These are phyloP conservation scores for Erythrolamprus reginae DNA, from an alignment of 2,113 vertebrate genomes.

Conservation along the genomic window DNA sequence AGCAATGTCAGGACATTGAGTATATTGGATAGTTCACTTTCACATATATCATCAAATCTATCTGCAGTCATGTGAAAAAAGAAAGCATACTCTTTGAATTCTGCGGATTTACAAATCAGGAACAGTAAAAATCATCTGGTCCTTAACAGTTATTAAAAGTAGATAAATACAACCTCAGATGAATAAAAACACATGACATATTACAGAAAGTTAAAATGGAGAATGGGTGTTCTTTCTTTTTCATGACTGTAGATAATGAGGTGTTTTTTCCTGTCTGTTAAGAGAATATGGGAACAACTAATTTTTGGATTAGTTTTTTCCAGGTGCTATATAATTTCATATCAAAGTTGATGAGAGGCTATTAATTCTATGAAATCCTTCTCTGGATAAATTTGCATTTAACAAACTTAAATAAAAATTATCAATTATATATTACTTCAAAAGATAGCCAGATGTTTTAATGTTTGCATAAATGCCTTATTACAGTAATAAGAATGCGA, in stretches of 20 bases:
- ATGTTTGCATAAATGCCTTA: not conserved
- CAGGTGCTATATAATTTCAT: not conserved
- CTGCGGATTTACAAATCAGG: not conserved
- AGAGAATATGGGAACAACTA: not conserved
- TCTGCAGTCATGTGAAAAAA: not conserved
- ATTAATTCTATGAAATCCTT: not conserved
- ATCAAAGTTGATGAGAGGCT: not conserved
- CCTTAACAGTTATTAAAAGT: not conserved
- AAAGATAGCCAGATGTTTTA: not conserved
- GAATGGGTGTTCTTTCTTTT: not conserved
- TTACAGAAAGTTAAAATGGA: not conserved
- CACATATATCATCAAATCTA: not conserved
- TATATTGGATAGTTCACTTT: not conserved
- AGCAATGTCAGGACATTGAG: constrained; percentile 24
- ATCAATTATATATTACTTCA: not conserved
- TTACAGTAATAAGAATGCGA: not conserved
- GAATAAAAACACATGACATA: not conserved
- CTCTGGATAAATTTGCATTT: not conserved
- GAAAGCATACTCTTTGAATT: not conserved
- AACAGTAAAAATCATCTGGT: not conserved
- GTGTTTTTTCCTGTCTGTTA: constrained; percentile 19
- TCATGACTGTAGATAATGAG: constrained; percentile 37
- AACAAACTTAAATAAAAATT: not conserved
- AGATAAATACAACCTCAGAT: not conserved
- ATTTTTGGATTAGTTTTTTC: constrained; percentile 7